Evolutionary conservation across 2,888 invertebrate species (phyloP).

Genomic region (Frankliniella fusca): DNA sequence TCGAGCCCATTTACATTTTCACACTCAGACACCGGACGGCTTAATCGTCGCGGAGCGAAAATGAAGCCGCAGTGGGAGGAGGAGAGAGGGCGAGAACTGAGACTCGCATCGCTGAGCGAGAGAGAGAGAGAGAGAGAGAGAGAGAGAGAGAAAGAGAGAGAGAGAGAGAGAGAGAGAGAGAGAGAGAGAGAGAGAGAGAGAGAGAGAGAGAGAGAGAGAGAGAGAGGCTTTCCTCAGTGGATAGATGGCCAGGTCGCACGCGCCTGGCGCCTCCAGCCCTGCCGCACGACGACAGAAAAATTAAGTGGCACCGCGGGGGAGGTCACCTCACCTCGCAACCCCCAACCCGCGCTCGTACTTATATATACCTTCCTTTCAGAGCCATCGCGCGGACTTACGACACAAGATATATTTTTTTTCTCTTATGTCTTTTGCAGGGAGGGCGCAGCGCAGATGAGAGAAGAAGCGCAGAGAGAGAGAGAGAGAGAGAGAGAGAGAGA

Average conservation of each 20-base stretch:
- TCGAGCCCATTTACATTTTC: conserved; percentile 21
- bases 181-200: not conserved
- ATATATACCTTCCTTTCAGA: not conserved
- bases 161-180: not conserved
- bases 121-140: conserved; percentile 18
- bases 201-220: not conserved
- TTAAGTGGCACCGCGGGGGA: no score
- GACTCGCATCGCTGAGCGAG: not conserved
- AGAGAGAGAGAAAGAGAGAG: not conserved
- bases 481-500: no score
- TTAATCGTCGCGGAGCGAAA: not conserved
- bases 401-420: no score
- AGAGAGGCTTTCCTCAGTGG: not conserved
- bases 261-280: not conserved
- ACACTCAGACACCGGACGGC: conserved; percentile 1
- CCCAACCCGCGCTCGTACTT: no score
- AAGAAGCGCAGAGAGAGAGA: no score
- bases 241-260: not conserved
- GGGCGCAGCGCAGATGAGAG: no score
- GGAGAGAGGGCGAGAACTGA: not conserved
- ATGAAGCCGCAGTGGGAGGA: not conserved
- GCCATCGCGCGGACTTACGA: not conserved
- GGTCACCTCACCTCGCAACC: no score
- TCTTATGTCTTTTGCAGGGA: no score
- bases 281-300: not conserved